Percentiles rank a stretch among this genome's conserved stretches.
phyloP scores from a whole-genome alignment of 1,140 invertebrate genomes.

The Atta colombica region DNA sequence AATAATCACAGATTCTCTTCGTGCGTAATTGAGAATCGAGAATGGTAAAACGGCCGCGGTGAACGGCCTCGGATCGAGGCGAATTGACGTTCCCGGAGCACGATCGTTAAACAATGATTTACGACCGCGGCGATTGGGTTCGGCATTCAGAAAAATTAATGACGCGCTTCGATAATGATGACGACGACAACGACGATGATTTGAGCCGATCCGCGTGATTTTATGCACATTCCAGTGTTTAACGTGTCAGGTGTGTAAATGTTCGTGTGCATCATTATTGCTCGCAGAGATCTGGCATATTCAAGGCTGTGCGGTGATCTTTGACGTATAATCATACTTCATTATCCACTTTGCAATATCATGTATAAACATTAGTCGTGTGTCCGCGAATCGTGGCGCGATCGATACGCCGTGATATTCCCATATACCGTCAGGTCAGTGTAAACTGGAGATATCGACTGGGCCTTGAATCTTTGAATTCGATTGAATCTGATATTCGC shows the following conservation, averaged over 20 bases:
- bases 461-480: constrained; percentile 37
- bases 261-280: constrained; percentile 17
- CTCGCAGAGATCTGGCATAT: constrained; percentile 32
- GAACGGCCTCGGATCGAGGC: constrained; percentile 19
- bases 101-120: constrained; percentile 64
- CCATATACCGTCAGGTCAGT: constrained; percentile 58
- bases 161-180: constrained; percentile 11
- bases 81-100: constrained; percentile 25
- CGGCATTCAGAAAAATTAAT: constrained; percentile 48
- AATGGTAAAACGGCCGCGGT: neutral
- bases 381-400: constrained; percentile 43
- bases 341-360: constrained; percentile 61
- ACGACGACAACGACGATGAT: constrained; percentile 33
- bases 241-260: constrained; percentile 52
- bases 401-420: constrained; percentile 40
- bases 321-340: constrained; percentile 59
- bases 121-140: constrained; percentile 46
- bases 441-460: constrained; percentile 47
- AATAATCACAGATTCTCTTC: constrained; percentile 22
- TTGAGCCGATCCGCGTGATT: neutral
- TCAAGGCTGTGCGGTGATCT: constrained; percentile 48
- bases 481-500: constrained; percentile 5
- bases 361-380: constrained; percentile 56
- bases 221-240: constrained; percentile 36
- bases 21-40: constrained; percentile 40